Evolutionary conservation across 2,888 invertebrate species (phyloP).

Genomic region (Helleia helle): DNA sequence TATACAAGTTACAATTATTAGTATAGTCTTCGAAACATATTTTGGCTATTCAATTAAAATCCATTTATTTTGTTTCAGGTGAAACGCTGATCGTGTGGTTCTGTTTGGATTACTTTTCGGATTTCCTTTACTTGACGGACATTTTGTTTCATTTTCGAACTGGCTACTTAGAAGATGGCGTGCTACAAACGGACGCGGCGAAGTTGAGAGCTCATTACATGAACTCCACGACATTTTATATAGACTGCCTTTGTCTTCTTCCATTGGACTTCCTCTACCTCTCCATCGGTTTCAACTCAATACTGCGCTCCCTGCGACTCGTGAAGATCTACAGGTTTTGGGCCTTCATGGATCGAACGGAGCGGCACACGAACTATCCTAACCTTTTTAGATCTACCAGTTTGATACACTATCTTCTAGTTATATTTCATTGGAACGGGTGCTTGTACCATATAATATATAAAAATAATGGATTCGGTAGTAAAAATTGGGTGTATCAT

Average conservation of each 20-base stretch:
- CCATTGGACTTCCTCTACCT: slow-evolving; percentile 98
- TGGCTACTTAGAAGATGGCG: slow-evolving; percentile 97
- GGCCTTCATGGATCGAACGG: slow-evolving; percentile 98
- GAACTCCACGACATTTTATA: slow-evolving; percentile 98
- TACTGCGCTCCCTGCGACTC: slow-evolving; percentile 94
- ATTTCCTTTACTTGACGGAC: slow-evolving; percentile 96
- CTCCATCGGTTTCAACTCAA: slow-evolving; percentile 97
- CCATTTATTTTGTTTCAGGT: slow-evolving; percentile 66
- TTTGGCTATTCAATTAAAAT: too few species aligned
- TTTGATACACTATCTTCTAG: slow-evolving; percentile 95
- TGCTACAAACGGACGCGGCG: slow-evolving; percentile 94
- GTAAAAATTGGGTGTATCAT: slow-evolving; percentile 93
- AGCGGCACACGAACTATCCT: slow-evolving; percentile 98
- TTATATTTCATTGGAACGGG: slow-evolving; percentile 99
- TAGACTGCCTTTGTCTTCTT: slow-evolving; percentile 97
- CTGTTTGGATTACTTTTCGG: slow-evolving; percentile 96
- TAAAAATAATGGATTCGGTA: slow-evolving; percentile 95
- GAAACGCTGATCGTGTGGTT: slow-evolving; percentile 96
- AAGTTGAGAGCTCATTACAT: slow-evolving; percentile 97
- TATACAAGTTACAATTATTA: too few species aligned
- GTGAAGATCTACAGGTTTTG: slow-evolving; percentile 98
- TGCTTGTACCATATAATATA: slow-evolving; percentile 98
- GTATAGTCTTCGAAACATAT: too few species aligned
- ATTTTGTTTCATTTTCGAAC: slow-evolving; percentile 98
- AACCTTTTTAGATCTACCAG: slow-evolving; percentile 95